Evolutionary conservation across 2,888 invertebrate species (phyloP).

Genomic region (Geophilus truncorum): DNA sequence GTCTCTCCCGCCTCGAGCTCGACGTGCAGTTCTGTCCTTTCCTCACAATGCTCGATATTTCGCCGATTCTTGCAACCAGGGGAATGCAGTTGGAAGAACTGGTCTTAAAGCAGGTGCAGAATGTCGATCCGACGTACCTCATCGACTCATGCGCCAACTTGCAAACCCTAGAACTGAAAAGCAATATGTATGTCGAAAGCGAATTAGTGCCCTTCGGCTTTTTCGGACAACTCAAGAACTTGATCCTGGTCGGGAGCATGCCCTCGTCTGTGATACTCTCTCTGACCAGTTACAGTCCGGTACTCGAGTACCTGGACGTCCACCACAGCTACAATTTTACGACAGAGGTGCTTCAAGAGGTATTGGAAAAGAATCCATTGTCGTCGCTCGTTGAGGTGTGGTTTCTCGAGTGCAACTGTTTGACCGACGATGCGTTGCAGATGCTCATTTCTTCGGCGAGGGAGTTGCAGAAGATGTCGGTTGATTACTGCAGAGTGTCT

Average conservation of each 20-base stretch:
- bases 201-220: neutral
- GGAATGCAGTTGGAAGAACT: neutral
- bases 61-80: neutral
- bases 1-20: neutral
- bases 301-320: neutral
- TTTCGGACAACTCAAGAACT: neutral
- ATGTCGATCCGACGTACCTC: neutral
- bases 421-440: neutral
- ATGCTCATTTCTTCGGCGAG: neutral
- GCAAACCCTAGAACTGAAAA: neutral
- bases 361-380: neutral
- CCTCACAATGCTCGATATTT: neutral
- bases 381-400: neutral
- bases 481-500: conserved; percentile 9
- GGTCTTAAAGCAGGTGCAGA: neutral
- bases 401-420: neutral
- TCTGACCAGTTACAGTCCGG: neutral
- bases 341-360: neutral
- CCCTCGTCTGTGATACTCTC: neutral
- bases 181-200: neutral
- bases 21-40: neutral
- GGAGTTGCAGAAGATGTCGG: neutral
- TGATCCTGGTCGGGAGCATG: neutral
- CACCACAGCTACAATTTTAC: conserved; percentile 28
- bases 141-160: neutral